Percentiles rank a stretch among this genome's conserved stretches.
Conservation (phyloP, 1,140 invertebrate genomes). For the Neoseiulus cucumeris region DNA sequence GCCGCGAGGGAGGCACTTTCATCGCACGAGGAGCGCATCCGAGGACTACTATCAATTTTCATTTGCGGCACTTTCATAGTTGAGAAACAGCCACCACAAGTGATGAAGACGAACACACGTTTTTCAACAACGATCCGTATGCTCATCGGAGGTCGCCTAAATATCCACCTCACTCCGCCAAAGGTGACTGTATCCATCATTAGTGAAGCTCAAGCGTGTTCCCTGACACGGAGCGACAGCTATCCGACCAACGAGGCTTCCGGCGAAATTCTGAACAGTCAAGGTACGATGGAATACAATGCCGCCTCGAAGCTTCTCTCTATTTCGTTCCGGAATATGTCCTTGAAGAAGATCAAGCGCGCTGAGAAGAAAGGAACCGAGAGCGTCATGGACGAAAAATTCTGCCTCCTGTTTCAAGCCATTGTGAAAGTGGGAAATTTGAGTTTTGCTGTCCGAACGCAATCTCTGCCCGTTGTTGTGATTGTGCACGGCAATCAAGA, state of each 20-base stretch:
- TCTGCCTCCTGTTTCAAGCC: conserved; percentile 78
- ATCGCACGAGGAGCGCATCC: conserved; percentile 36
- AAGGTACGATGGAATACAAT: conserved; percentile 84
- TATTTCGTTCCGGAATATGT: conserved; percentile 49
- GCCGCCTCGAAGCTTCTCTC: conserved; percentile 43
- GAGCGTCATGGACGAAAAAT: conserved; percentile 94
- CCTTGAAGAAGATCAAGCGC: conserved; percentile 76
- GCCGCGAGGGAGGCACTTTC: conserved; percentile 39
- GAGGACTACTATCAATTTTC: conserved; percentile 14
- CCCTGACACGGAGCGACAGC: conserved; percentile 51
- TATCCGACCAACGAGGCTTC: conserved; percentile 38
- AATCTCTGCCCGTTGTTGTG: conserved; percentile 90
- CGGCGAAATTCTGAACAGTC: conserved; percentile 85
- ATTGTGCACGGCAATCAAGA: conserved; percentile 96
- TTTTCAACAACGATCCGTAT: conserved; percentile 78
- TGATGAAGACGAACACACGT: conserved; percentile 91
- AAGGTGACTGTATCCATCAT: conserved; percentile 40
- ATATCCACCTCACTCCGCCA: conserved; percentile 83
- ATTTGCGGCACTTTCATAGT: conserved; percentile 70
- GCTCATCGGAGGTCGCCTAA: conserved; percentile 71
- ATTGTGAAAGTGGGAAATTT: conserved; percentile 58
- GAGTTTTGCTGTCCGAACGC: conserved; percentile 42
- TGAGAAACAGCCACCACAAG: conserved; percentile 90
- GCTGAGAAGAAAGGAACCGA: conserved; percentile 40
- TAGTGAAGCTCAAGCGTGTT: conserved; percentile 63